Evolutionary conservation across 2,797 vertebrate genomes (phyloP).

Genomic region (Gastrophryne carolinensis): DNA sequence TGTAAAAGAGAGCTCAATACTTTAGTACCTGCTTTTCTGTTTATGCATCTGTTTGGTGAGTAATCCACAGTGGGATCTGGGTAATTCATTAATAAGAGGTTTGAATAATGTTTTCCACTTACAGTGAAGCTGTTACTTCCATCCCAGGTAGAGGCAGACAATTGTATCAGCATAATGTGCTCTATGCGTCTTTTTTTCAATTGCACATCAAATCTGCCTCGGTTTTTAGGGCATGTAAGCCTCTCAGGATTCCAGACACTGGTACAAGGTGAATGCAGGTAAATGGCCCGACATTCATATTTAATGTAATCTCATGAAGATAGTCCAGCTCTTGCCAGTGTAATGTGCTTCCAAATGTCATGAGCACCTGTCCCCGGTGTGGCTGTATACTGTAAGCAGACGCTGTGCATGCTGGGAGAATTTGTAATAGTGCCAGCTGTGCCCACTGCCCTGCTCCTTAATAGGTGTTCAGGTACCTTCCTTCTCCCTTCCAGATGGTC

Average conservation of each 20-base stretch:
- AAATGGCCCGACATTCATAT: conserved; percentile 18
- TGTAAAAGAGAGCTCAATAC: too few relatives aligned
- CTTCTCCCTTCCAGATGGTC: conserved; percentile 48
- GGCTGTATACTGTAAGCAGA: conserved; percentile 8
- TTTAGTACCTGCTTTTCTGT: too few relatives aligned
- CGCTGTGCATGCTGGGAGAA: conserved; percentile 1
- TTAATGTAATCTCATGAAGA: conserved; percentile 27
- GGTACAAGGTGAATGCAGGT: conserved; percentile 3
- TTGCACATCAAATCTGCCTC: not conserved
- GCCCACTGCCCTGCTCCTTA: conserved; percentile 32
- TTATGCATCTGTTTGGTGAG: too few relatives aligned
- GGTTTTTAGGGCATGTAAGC: not conserved
- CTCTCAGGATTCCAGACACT: conserved; percentile 4
- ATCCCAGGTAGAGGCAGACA: not conserved
- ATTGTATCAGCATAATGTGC: not conserved
- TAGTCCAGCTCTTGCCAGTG: not conserved
- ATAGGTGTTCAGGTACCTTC: conserved; percentile 35
- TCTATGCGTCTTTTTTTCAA: not conserved
- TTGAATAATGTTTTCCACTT: not conserved
- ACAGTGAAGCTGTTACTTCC: not conserved
- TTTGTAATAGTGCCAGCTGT: conserved; percentile 23
- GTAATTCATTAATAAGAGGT: not conserved
- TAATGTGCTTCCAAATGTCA: conserved; percentile 14
- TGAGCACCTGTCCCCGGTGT: not conserved
- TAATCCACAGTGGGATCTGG: not conserved